Evolutionary conservation across 1,140 invertebrate genomes (phyloP).

Genomic region (Odontomachus brunneus): DNA sequence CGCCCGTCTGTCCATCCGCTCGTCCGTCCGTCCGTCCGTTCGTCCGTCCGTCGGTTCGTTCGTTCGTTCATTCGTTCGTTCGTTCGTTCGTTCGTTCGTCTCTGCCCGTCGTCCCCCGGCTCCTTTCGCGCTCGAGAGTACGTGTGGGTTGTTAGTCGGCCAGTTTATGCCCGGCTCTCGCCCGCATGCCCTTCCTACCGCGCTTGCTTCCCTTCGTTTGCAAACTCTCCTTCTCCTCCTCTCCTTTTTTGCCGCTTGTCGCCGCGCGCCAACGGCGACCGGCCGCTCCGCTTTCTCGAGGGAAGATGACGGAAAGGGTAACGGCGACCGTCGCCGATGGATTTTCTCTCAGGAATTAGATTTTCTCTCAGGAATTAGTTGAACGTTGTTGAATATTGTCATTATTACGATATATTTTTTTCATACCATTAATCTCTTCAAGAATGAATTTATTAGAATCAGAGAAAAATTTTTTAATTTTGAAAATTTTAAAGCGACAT

Average conservation of each 20-base stretch:
- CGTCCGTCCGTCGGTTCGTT: constrained; percentile 77
- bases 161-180: constrained; percentile 80
- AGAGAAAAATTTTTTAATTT: too few species aligned
- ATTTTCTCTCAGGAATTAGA: constrained; percentile 14
- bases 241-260: neutral
- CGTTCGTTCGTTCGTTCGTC: constrained; percentile 61
- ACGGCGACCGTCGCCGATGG: neutral
- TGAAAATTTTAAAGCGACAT: too few species aligned
- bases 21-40: constrained; percentile 75
- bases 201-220: constrained; percentile 71
- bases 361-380: too few species aligned
- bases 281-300: constrained; percentile 34
- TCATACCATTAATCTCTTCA: too few species aligned
- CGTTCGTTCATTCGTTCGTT: constrained; percentile 70
- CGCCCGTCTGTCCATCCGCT: constrained; percentile 59
- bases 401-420: too few species aligned
- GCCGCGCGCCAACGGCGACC: constrained; percentile 1
- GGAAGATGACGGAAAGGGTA: neutral
- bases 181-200: constrained; percentile 74
- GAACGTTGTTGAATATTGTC: too few species aligned
- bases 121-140: constrained; percentile 70
- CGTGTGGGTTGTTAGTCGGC: constrained; percentile 81
- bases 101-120: constrained; percentile 61
- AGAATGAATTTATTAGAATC: too few species aligned
- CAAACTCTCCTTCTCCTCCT: constrained; percentile 32